Base-by-base conservation (phyloP, 2,888 invertebrate species). In the Drosophila rubida region DNA sequence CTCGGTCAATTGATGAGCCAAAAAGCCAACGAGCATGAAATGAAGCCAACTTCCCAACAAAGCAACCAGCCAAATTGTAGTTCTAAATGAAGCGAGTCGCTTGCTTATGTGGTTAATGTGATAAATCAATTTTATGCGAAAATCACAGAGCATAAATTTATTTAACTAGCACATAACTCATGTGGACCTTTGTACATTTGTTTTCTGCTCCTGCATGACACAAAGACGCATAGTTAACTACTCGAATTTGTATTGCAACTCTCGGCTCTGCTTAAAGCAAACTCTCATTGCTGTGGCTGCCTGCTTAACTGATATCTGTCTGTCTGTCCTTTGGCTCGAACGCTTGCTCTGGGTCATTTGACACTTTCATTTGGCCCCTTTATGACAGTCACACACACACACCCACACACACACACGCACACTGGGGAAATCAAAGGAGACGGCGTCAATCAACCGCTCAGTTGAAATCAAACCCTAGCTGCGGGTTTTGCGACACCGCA, bases 51-150 rank as follows among this genome's bases (percentile, higher is more conserved):
- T 75, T 48, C 58, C 41, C 23, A 51, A 27, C 19, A 19, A 19
- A 19, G 19, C 19, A 19, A 42, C 57, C 16, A 42, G 27, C 8
- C 11, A 19, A 19, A 19, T 19, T 19, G 19, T 19, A 23, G 16
- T 7, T 13, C 13, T 9, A 30, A 30, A 32, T 13, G 25, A 23
- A 42, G 44, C 14, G 11, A 16, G 30, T 78, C 62, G 60, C 55
- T 76, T 65, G 62, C 68, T 66, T 80, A 55, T 76, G 79, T 85
- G 85, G 82, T 83, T 88, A 86, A 88, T 88, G 80, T 85, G 85
- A 88, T 88, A 88, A 88, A 88, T 89, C 89, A 89, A 85, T 84
- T 88, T 88, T 88, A 89, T 87, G 87, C 77, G 87, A 85, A 87
- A 88, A 88, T 88, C 88, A 88, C 88, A 76, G 79, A 76, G 81